A percentile compares a stretch with the other conserved stretches of the same genome.
Conservation (phyloP, 2,797 vertebrate species). For the Enteromius viviparus region DNA sequence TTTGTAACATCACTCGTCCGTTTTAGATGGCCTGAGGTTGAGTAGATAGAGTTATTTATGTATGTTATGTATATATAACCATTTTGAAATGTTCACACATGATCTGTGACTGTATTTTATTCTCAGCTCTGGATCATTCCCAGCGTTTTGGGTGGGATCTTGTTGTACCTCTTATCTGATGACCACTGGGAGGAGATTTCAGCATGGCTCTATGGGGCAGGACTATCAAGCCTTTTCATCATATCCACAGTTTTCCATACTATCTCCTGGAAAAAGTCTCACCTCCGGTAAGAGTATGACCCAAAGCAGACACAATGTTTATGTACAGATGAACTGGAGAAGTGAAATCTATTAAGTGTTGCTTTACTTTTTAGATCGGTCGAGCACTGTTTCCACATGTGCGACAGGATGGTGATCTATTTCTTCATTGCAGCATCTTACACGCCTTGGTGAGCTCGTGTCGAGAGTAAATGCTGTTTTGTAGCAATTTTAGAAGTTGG, state of each 20-base stretch:
- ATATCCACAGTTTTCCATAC: constrained; percentile 95
- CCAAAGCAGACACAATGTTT: background rate
- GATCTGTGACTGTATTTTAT: background rate
- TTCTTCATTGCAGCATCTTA: constrained; percentile 97
- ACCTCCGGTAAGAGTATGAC: constrained; percentile 81
- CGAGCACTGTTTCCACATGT: constrained; percentile 95
- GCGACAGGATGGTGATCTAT: constrained; percentile 95
- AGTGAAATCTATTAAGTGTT: background rate
- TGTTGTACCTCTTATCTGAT: constrained; percentile 78
- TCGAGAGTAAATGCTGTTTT: background rate
- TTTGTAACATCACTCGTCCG: background rate
- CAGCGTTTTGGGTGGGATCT: constrained; percentile 80
- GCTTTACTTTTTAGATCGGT: constrained; percentile 78
- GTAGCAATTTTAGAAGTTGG: background rate
- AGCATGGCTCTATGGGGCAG: constrained; percentile 83
- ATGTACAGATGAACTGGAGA: background rate
- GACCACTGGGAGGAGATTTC: constrained; percentile 75
- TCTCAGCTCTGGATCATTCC: constrained; percentile 78
- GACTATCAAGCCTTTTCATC: constrained; percentile 91
- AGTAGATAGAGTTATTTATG: background rate
- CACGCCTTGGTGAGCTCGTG: constrained; percentile 87
- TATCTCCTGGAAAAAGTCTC: constrained; percentile 95
- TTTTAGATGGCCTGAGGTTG: background rate
- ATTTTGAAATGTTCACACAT: background rate
- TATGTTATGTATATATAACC: background rate